These are phyloP conservation scores for Acanthococcus lagerstroemiae DNA, from an alignment of 2,888 invertebrate genomes.

Conservation along the genomic window DNA sequence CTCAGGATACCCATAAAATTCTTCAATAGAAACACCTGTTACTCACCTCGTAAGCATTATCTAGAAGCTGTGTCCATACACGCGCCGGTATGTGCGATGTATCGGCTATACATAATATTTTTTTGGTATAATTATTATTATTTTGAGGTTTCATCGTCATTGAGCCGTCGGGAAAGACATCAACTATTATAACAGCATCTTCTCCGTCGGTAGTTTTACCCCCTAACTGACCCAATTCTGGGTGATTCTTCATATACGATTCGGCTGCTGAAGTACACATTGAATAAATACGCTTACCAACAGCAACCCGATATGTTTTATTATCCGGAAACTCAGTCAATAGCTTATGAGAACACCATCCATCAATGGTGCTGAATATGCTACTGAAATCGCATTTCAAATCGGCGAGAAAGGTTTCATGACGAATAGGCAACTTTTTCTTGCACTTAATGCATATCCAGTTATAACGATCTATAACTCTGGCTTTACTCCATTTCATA, in stretches of 20 bases:
- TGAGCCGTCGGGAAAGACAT: constrained; percentile 54
- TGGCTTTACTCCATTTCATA: constrained; percentile 46
- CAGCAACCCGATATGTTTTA: constrained; percentile 38
- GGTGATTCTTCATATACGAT: constrained; percentile 44
- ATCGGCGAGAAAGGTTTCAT: constrained; percentile 51
- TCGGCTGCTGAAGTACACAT: constrained; percentile 48
- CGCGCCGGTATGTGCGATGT: constrained; percentile 44
- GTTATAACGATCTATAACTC: constrained; percentile 46
- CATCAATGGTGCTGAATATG: constrained; percentile 31
- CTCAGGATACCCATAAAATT: neutral
- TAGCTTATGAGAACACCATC: constrained; percentile 30
- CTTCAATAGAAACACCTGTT: neutral
- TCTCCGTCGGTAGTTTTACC: constrained; percentile 42
- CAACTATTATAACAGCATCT: constrained; percentile 52
- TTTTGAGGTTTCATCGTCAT: constrained; percentile 46
- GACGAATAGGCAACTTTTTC: constrained; percentile 45
- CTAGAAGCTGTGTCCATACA: constrained; percentile 44
- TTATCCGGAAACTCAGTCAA: constrained; percentile 22
- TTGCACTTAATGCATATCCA: constrained; percentile 46
- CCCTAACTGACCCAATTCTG: constrained; percentile 48
- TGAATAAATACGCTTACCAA: constrained; percentile 50
- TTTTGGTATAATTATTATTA: constrained; percentile 47
- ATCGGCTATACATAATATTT: constrained; percentile 57
- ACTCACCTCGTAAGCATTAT: constrained; percentile 42
- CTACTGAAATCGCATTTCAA: constrained; percentile 50